Percentiles rank a stretch among this genome's conserved stretches.
phyloP scores from a whole-genome alignment of 2,888 invertebrate genomes.

The Ischnura elegans region DNA sequence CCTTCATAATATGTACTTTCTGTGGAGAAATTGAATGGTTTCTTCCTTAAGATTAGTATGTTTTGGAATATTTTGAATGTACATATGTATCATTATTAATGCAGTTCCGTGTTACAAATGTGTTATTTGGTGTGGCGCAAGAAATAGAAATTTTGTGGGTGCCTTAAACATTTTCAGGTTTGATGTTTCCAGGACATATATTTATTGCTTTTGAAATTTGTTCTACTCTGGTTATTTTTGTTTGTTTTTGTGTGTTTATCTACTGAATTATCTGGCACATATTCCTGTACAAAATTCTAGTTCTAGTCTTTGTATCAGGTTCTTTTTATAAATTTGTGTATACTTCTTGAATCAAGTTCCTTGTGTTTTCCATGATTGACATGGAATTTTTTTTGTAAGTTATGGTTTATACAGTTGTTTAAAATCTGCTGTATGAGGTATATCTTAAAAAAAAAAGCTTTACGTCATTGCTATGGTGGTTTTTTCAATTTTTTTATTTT shows the following conservation, averaged over 20 bases:
- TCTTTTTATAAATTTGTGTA: background rate
- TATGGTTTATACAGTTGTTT: background rate
- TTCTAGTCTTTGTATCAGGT: background rate
- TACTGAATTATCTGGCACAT: background rate
- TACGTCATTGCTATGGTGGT: background rate
- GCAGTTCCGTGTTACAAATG: background rate
- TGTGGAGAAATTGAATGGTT: background rate
- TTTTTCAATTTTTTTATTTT: background rate
- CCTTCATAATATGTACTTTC: too few relatives aligned
- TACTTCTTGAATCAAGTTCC: background rate
- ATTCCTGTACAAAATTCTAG: background rate
- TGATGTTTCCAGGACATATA: background rate
- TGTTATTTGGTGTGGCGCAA: background rate
- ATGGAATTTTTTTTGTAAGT: background rate
- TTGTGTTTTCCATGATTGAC: background rate
- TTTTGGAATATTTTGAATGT: background rate
- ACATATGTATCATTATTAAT: background rate
- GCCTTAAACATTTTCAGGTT: background rate
- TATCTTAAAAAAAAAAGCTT: background rate
- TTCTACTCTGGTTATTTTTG: background rate
- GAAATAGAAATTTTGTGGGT: background rate
- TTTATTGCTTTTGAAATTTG: background rate
- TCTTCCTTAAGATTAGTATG: background rate
- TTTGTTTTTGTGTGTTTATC: background rate
- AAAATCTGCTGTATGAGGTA: background rate